Percentiles rank a stretch among this genome's conserved stretches.
Evolutionary conservation across 2,113 vertebrate species (phyloP).

Genomic region (Piprites chloris): DNA sequence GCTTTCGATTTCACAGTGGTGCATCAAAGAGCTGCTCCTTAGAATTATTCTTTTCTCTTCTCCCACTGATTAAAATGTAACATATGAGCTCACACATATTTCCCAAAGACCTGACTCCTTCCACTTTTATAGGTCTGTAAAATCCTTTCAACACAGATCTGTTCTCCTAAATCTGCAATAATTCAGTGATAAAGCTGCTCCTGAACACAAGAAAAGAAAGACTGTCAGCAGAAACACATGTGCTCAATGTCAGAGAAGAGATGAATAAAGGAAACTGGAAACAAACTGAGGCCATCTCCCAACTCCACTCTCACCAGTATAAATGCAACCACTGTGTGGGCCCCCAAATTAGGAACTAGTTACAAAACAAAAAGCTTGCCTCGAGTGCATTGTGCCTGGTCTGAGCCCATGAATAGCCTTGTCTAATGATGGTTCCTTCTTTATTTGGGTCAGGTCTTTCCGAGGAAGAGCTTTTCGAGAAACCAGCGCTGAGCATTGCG

Average conservation of each 20-base stretch:
- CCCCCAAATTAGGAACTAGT: conserved; percentile 23
- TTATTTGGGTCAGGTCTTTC: conserved; percentile 54
- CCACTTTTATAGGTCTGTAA: not conserved
- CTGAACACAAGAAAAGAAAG: not conserved
- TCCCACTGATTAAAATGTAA: not conserved
- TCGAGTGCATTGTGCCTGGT: not conserved
- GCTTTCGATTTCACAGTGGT: not conserved
- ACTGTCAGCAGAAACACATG: not conserved
- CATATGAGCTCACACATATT: not conserved
- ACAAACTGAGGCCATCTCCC: not conserved
- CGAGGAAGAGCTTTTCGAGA: conserved; percentile 15
- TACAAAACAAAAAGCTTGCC: conserved; percentile 29
- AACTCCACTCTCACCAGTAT: not conserved
- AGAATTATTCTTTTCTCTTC: not conserved
- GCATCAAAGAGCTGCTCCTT: not conserved
- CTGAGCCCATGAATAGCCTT: not conserved
- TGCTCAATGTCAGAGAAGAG: not conserved
- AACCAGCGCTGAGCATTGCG: conserved; percentile 44
- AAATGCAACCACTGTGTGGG: not conserved
- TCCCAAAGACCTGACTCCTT: not conserved
- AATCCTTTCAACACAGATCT: not conserved
- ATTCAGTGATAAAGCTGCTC: not conserved
- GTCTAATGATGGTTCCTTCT: not conserved
- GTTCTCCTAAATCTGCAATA: not conserved
- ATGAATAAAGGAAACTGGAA: not conserved